Evolutionary conservation across 2,113 vertebrate genomes (phyloP), one percentile per base, ranked within the genome.

Genomic region (Pampusana beccarii): DNA sequence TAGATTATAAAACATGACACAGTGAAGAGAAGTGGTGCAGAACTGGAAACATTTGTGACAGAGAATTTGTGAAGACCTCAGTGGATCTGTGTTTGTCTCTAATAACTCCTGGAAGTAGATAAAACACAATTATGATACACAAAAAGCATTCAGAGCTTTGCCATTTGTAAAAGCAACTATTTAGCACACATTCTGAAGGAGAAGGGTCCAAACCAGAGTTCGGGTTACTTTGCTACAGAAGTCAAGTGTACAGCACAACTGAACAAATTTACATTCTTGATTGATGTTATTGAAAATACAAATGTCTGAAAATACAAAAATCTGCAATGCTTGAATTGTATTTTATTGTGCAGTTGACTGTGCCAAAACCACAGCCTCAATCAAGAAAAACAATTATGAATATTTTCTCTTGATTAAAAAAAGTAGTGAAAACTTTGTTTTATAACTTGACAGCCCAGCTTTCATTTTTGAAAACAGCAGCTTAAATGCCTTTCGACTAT

Each of bases 101-200:
- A 73, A 42, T 17, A 78, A 56, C 8, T 62, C 14, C 4, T n/a
- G 40, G 44, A 62, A 72, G 11, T 9, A 71, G 28, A 44, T 13
- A 42, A 19, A 53, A 73, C 26, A 24, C 7, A 51, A 51, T 24
- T 40, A 16, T 6, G 56, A 51, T 33, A 46, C 6, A 40, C 6
- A 48, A 73, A 84, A 77, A 58, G 6, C 26, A 51, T 8, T 50
- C 23, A 78, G 29, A 87, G 66, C 12, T 61, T 57, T 62, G 31
- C 2, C 46, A 62, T 44, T 61, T 0, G 0, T 34, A 67, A 34
- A 74, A 60, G 9, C 5, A 66, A 33, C 6, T 34, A 25, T 46
- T 81, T 74, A 9, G 7, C 36, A 62, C 21, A 57, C 40, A 61
- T 28, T 67, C 17, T 53, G 51, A 85, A 65, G 26, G 15, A 51